Base-by-base conservation (phyloP, 2,113 vertebrate genomes). In the Seriola dumerili region DNA sequence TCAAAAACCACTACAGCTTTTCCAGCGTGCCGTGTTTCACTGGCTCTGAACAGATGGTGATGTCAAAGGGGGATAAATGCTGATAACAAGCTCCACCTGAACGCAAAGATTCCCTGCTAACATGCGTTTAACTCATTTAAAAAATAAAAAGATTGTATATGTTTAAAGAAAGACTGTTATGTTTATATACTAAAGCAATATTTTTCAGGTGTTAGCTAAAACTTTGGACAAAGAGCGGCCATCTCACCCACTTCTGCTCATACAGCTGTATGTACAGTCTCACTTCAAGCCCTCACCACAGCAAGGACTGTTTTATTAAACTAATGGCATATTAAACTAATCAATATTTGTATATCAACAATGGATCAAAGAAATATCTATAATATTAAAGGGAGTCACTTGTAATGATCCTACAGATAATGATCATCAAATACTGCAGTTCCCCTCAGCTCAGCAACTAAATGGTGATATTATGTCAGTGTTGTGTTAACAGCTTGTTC, bases 61-160 rank as follows among this genome's bases (percentile, higher is more conserved):
- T 46, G 25, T 36, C 10, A 76, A 62, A 54, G 34, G 36, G 44
- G 36, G 59, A 52, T 61, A 42, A 50, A 61, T 21, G 19, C 52
- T 42, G 78, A 80, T 32, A 55, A 68, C 11, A 32, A 23, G 50
- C 5, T n/a, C 25, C 9, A 8, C 74, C 50, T 58, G 36, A 55
- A 55, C 14, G 6, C 21, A 36, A 50, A 50, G 19, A 50, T 19
- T 19, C 25, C 29, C 50, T 38, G 65, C 25, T 64, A 25, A 46
- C 29, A 8, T 36, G 2, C 21, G 2, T 50, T 58, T 32, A 7
- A 50, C 67, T 50, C 16, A 8, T 50, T 50, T 50, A 21, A 1
- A 19, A 19, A 48, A 50, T 21, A 29, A 29, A 29, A 29, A 29
- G 29, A 29, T 29, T 50, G 46, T 19, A 50, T 50, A 19, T 46